phyloP scores from a whole-genome alignment of 1,140 invertebrate genomes.

The Agraylea sexmaculata region DNA sequence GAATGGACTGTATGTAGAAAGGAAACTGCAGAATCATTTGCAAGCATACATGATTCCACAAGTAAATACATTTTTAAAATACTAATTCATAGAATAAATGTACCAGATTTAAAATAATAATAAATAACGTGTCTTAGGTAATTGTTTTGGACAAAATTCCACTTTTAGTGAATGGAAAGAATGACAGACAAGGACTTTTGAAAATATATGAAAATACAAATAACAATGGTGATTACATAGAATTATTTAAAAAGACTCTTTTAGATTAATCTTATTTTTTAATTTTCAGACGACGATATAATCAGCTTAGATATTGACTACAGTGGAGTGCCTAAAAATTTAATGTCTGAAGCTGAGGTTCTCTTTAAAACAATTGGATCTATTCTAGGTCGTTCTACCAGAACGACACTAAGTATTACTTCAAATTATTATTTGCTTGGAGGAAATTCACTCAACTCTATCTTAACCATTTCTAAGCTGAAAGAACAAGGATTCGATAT shows the following conservation, averaged over 20 bases:
- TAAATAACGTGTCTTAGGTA: constrained; percentile 32
- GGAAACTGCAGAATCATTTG: constrained; percentile 45
- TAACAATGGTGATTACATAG: constrained; percentile 44
- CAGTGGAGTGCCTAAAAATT: constrained; percentile 42
- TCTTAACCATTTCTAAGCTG: constrained; percentile 65
- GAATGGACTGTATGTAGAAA: constrained; percentile 51
- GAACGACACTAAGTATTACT: constrained; percentile 43
- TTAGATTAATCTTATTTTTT: constrained; percentile 10
- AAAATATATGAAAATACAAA: constrained; percentile 57
- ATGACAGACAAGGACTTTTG: constrained; percentile 63
- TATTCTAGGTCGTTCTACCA: constrained; percentile 49
- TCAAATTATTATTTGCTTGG: constrained; percentile 75
- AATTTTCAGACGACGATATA: constrained; percentile 33
- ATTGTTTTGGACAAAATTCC: constrained; percentile 61
- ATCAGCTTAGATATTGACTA: constrained; percentile 46
- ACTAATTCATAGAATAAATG: background rate
- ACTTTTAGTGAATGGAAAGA: constrained; percentile 72
- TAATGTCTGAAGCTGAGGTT: constrained; percentile 49
- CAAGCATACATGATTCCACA: constrained; percentile 69
- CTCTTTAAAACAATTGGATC: constrained; percentile 61
- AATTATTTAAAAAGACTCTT: too few relatives aligned
- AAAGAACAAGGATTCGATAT: constrained; percentile 67
- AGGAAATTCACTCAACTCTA: constrained; percentile 76
- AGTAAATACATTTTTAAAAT: constrained; percentile 25
- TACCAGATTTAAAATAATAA: background rate